A percentile compares a stretch with the other conserved stretches of the same genome.
Evolutionary conservation across 2,888 invertebrate genomes (phyloP).

Genomic region (Augiades crinisus): DNA sequence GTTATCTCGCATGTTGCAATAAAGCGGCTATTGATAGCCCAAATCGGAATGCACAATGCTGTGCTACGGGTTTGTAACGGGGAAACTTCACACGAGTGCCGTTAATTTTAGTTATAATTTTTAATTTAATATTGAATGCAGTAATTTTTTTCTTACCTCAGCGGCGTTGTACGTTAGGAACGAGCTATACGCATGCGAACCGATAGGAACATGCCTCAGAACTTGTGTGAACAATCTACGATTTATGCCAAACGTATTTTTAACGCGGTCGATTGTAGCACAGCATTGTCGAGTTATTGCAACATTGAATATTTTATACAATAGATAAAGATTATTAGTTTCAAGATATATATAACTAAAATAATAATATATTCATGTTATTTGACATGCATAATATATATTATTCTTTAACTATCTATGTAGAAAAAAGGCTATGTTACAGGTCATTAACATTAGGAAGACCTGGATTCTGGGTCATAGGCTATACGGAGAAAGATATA

Average conservation of each 20-base stretch:
- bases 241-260: constrained; percentile 30
- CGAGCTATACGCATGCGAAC: constrained; percentile 46
- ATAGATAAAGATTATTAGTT: not conserved
- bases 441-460: too few species aligned
- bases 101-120: constrained; percentile 37
- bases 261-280: constrained; percentile 50
- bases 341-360: not conserved
- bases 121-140: not conserved
- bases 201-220: constrained; percentile 44
- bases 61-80: constrained; percentile 61
- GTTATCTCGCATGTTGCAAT: not conserved
- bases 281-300: constrained; percentile 58
- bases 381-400: not conserved
- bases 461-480: too few species aligned
- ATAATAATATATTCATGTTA: too few species aligned
- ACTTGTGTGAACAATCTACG: constrained; percentile 41
- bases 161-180: constrained; percentile 23
- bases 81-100: constrained; percentile 72
- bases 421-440: too few species aligned
- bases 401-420: too few species aligned
- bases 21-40: constrained; percentile 37
- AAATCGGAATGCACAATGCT: constrained; percentile 80
- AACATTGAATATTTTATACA: constrained; percentile 5
- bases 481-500: too few species aligned
- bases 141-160: constrained; percentile 5